phyloP scores from a whole-genome alignment of 2,113 vertebrate species.

The Proteles cristata region DNA sequence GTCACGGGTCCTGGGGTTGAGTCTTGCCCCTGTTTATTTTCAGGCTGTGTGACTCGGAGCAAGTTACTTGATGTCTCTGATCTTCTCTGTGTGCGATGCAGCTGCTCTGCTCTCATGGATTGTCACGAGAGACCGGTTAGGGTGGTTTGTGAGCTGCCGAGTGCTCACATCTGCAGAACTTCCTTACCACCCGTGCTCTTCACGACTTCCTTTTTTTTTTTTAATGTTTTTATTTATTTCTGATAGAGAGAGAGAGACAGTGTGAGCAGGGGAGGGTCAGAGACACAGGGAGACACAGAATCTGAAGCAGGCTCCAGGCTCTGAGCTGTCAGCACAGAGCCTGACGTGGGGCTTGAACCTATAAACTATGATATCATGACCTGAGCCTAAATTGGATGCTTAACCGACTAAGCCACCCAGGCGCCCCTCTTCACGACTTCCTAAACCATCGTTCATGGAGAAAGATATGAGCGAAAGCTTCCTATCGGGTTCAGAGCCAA shows the following conservation, averaged over 20 bases:
- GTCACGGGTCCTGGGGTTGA: not conserved
- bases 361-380: too few species aligned
- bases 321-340: too few species aligned
- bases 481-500: not conserved
- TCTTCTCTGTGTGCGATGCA: not conserved
- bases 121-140: not conserved
- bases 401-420: too few species aligned
- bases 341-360: too few species aligned
- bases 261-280: too few species aligned
- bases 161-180: rapidly evolving
- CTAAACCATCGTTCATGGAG: not conserved
- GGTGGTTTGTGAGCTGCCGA: not conserved
- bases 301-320: too few species aligned
- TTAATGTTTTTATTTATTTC: too few species aligned
- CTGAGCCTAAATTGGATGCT: too few species aligned
- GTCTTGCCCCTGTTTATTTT: not conserved
- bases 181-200: not conserved
- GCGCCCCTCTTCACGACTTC: not conserved
- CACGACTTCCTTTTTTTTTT: not conserved
- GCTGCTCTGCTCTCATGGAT: too few species aligned
- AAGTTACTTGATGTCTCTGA: not conserved
- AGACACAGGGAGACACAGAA: too few species aligned
- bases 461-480: not conserved
- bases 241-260: too few species aligned
- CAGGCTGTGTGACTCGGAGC: not conserved